phyloP scores from a whole-genome alignment of 1,140 invertebrate species.

The Zaprionus nigranus region DNA sequence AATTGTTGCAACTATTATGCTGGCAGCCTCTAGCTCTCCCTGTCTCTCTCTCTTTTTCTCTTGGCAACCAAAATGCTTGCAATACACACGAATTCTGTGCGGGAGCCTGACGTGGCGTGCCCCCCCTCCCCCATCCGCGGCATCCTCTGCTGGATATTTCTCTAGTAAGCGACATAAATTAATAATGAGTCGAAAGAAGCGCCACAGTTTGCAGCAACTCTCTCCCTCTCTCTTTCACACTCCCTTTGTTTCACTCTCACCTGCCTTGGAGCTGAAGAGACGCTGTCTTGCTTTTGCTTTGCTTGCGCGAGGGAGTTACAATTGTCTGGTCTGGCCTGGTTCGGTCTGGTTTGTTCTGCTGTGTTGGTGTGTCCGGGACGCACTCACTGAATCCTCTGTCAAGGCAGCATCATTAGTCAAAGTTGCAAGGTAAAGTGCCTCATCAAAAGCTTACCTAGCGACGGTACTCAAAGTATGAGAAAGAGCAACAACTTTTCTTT shows the following conservation, averaged over 20 bases:
- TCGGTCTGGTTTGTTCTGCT: neutral
- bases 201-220: constrained; percentile 39
- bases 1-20: constrained; percentile 52
- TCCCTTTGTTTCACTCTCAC: neutral
- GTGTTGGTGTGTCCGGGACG: neutral
- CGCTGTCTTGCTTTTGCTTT: constrained; percentile 33
- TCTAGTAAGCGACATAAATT: constrained; percentile 48
- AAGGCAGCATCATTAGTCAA: constrained; percentile 58
- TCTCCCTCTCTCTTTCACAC: neutral
- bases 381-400: constrained; percentile 28
- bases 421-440: constrained; percentile 34
- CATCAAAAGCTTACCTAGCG: constrained; percentile 38
- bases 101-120: neutral
- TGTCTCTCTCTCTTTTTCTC: neutral
- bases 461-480: constrained; percentile 22
- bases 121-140: too few relatives aligned
- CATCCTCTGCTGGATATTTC: constrained; percentile 18
- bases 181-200: constrained; percentile 48
- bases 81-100: constrained; percentile 26
- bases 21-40: constrained; percentile 2
- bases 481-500: neutral
- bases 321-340: neutral
- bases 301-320: neutral
- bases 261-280: constrained; percentile 20
- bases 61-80: constrained; percentile 14